Evolutionary conservation across 1,140 invertebrate species (phyloP), one percentile per base, ranked within the genome.

Genomic region (Hermetia illucens): DNA sequence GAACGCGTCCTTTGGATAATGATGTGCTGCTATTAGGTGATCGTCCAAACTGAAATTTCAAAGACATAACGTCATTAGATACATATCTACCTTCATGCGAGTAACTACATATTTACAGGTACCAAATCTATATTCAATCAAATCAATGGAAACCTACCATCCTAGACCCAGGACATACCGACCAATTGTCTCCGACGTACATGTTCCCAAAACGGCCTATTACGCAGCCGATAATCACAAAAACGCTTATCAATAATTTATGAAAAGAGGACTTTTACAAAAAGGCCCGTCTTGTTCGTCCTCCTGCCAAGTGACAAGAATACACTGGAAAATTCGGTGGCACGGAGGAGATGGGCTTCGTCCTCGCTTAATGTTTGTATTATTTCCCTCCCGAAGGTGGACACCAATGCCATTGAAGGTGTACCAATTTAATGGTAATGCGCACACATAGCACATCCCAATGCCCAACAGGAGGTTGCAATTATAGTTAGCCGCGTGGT

Each of bases 11-110:
- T 72, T 70, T 12, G 74, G 72, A 50, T 82, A 86, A 17, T 75
- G 72, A 62, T 91, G 86, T 20, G 71, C 69, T 27, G 66, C 68
- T 12, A 88, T 72, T 49, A 88, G 57, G 51, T 91, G 86, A 41
- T 75, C 76, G 53, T 91, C 82, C 55, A 90, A 69, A 51, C 86
- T 90, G 70, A 16, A 74, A 74, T 35, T 20, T 38, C 40, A 22
- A 13, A 30, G 32, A 19, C 17, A 38, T 36, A 17, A 29, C 29
- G 31, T 20, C 32, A 29, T 35, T 29, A 21, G 24, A 20, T 12
- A 21, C 38, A 17, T 22, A 31, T 16, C 15, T n/a, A n/a, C n/a
- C n/a, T n/a, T n/a, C n/a, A n/a, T n/a, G n/a, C 4, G 45, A 48
- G 52, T 53, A 34, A 4, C 15, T 22, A 37, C n/a, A 37, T 24